Conservation (phyloP, 2,797 vertebrate species). For the Eulemur albifrons region DNA sequence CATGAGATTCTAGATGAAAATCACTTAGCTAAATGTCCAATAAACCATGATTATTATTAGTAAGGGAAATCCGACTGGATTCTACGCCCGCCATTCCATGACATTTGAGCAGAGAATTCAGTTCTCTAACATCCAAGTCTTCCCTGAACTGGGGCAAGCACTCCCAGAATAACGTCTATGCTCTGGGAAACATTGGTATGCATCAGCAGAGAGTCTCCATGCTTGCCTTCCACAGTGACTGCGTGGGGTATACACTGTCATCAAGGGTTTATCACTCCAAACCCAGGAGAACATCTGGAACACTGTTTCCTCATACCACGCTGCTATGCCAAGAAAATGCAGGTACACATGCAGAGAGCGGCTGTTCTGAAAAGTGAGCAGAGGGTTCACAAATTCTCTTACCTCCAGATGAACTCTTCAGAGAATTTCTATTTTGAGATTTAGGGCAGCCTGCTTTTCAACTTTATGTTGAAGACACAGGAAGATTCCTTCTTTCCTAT, state of each 20-base stretch:
- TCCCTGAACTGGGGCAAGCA: not conserved
- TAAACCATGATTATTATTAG: not conserved
- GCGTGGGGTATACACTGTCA: accelerated
- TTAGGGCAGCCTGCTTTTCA: conserved; percentile 1
- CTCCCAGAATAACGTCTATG: not conserved
- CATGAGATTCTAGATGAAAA: not conserved
- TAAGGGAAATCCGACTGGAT: not conserved
- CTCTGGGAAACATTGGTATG: not conserved
- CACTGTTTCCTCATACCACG: not conserved
- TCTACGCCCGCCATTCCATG: not conserved
- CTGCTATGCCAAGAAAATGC: not conserved
- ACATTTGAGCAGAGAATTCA: not conserved
- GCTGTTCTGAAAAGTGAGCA: not conserved
- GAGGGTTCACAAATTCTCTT: not conserved
- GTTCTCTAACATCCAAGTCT: not conserved
- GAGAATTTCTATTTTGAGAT: conserved; percentile 30
- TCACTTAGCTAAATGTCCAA: not conserved
- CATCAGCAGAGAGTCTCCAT: not conserved
- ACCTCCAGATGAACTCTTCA: not conserved
- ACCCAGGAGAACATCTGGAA: not conserved
- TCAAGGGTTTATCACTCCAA: not conserved
- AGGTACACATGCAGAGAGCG: not conserved
- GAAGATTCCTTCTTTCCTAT: not conserved
- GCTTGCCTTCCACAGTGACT: too few relatives aligned
- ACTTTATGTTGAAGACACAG: not conserved